Evolutionary conservation across 2,888 invertebrate species (phyloP), one percentile per base, ranked within the genome.

Genomic region (Morinoia aosen): DNA sequence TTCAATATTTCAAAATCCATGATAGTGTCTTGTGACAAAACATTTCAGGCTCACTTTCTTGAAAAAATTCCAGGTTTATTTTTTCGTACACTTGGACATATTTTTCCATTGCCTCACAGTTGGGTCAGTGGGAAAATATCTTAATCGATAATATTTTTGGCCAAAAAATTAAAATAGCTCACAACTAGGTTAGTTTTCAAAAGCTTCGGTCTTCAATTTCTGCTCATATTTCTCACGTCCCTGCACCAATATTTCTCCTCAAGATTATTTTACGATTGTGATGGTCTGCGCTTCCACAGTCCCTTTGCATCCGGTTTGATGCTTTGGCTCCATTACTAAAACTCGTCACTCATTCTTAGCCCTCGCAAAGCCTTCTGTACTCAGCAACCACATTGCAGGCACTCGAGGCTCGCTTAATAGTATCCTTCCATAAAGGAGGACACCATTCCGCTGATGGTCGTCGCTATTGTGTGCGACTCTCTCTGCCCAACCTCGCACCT

Each of bases 321-420:
- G 76, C 76, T 76, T 76, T 76, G 76, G 76, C 76, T 76, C 76
- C 76, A 76, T 76, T 76, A 76, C 76, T 33, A 76, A 76, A 76
- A 76, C 76, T 76, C 76, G 76, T 76, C 76, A 19, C 76, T 76
- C 76, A 76, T 76, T 76, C 76, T 76, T 76, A 76, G 76, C 76
- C 76, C 76, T 76, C 76, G 25, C 25, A 76, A 76, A 76, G 19
- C 76, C 76, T 76, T 76, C 33, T 76, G 25, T 33, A 76, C 33
- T 10, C 76, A 10, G 76, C 33, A 76, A 76, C 76, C 76, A 76
- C 76, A 33, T 76, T 76, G 25, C 33, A 8, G 19, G 76, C 33
- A 76, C 76, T 61, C 61, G 19, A 16, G 19, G 76, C 76, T 33
- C 76, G 76, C 76, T 33, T 76, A 33, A 76, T 33, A 2, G 19